phyloP scores from a whole-genome alignment of 1,140 invertebrate species.

The Odontomachus brunneus region DNA sequence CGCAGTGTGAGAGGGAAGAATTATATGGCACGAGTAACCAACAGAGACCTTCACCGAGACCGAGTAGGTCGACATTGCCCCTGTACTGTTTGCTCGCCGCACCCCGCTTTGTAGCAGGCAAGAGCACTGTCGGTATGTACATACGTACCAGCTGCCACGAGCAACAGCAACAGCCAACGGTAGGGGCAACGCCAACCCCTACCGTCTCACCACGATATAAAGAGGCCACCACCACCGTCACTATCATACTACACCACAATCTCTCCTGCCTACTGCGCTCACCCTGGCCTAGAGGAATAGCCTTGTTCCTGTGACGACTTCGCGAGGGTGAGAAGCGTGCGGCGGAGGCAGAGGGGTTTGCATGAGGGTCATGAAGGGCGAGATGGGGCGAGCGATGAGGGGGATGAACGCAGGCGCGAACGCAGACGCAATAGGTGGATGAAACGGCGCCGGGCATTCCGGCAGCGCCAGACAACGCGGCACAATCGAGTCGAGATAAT shows the following conservation, averaged over 20 bases:
- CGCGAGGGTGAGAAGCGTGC: slow-evolving; percentile 23
- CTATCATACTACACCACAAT: slow-evolving; percentile 8
- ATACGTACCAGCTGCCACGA: slow-evolving; percentile 36
- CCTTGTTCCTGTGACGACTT: slow-evolving; percentile 65
- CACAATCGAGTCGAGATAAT: slow-evolving; percentile 71
- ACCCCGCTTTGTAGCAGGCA: slow-evolving; percentile 63
- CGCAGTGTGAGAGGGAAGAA: slow-evolving; percentile 38
- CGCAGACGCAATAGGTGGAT: slow-evolving; percentile 76
- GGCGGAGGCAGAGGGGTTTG: not conserved
- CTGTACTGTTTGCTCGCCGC: slow-evolving; percentile 77
- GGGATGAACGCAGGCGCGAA: slow-evolving; percentile 78
- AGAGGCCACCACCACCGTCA: slow-evolving; percentile 3
- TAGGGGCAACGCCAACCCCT: slow-evolving; percentile 9
- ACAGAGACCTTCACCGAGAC: slow-evolving; percentile 84
- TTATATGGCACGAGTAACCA: slow-evolving; percentile 69
- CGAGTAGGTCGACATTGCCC: slow-evolving; percentile 86
- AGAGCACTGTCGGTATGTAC: slow-evolving; percentile 6
- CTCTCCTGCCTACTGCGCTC: slow-evolving; percentile 44
- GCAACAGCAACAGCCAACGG: slow-evolving; percentile 11
- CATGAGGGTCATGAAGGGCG: slow-evolving; percentile 61
- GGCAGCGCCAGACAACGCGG: slow-evolving; percentile 78
- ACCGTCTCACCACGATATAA: slow-evolving; percentile 6
- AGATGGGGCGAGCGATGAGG: slow-evolving; percentile 40
- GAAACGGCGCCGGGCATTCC: slow-evolving; percentile 72
- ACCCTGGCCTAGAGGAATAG: slow-evolving; percentile 72